These are phyloP conservation scores for Rhinella marina DNA, from an alignment of 2,797 vertebrate species.

Conservation along the genomic window DNA sequence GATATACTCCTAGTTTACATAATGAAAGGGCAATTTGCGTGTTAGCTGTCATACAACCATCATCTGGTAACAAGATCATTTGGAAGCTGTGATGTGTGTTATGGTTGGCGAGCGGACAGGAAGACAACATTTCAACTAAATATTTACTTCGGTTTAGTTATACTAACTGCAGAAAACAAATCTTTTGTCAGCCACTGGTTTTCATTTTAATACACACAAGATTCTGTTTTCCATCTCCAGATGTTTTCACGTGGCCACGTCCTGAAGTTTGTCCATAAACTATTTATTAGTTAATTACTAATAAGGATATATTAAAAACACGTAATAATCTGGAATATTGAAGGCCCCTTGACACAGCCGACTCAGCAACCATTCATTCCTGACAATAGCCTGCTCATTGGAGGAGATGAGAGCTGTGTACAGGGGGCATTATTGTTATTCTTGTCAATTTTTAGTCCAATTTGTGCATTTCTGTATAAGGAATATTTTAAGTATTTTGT, in stretches of 20 bases:
- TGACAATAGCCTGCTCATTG: too few species aligned
- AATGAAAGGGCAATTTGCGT: constrained; percentile 7
- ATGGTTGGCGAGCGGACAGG: background rate
- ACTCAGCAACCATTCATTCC: too few species aligned
- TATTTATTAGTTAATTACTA: background rate
- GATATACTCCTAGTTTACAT: constrained; percentile 13
- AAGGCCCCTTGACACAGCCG: too few species aligned
- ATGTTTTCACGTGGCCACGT: constrained; percentile 19
- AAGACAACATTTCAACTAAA: constrained; percentile 44
- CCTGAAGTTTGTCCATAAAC: background rate
- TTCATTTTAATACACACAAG: constrained; percentile 1
- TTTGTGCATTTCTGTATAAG: background rate
- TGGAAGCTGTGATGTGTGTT: constrained; percentile 39
- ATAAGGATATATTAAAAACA: background rate
- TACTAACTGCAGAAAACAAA: constrained; percentile 3
- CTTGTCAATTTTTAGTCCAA: background rate
- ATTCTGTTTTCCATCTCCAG: constrained; percentile 11
- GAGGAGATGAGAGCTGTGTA: too few species aligned
- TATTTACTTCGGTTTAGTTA: constrained; percentile 41
- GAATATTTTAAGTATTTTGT: too few species aligned
- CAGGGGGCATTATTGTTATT: too few species aligned
- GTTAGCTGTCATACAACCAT: constrained; percentile 11
- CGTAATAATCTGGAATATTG: background rate
- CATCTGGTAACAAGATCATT: constrained; percentile 25
- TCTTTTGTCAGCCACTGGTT: constrained; percentile 5